A percentile compares a stretch with the other conserved stretches of the same genome.
These are phyloP conservation scores for Halictus ligatus DNA, from an alignment of 2,888 invertebrate species.

Conservation along the genomic window DNA sequence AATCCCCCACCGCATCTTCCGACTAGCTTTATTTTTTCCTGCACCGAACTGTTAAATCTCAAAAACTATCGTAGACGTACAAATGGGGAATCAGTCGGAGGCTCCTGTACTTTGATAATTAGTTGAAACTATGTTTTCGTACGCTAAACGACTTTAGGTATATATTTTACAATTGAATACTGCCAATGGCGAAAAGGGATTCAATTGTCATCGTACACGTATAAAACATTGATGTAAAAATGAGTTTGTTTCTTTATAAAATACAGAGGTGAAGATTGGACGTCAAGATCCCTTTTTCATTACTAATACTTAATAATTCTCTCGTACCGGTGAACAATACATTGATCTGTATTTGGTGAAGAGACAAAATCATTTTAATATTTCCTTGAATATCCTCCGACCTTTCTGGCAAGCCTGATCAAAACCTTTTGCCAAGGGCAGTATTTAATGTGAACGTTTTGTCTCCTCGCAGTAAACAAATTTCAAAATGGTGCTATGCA, in stretches of 20 bases:
- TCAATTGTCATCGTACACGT: neutral
- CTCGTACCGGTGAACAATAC: conserved; percentile 1
- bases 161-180: neutral
- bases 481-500: neutral
- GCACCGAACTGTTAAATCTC: neutral
- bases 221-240: neutral
- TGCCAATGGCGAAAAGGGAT: neutral
- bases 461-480: neutral
- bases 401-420: neutral
- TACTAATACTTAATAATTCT: neutral
- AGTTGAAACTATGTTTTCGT: neutral
- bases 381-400: neutral
- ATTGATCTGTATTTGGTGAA: neutral
- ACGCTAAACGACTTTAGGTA: neutral
- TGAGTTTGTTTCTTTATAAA: neutral
- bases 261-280: neutral
- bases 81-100: neutral
- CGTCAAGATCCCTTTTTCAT: neutral
- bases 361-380: neutral
- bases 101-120: neutral
- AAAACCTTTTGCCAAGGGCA: neutral
- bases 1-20: neutral
- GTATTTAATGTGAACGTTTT: neutral
- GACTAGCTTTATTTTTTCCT: neutral
- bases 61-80: neutral